These are phyloP conservation scores for Crossocerus cetratus DNA, from an alignment of 2,888 invertebrate genomes.

Conservation along the genomic window DNA sequence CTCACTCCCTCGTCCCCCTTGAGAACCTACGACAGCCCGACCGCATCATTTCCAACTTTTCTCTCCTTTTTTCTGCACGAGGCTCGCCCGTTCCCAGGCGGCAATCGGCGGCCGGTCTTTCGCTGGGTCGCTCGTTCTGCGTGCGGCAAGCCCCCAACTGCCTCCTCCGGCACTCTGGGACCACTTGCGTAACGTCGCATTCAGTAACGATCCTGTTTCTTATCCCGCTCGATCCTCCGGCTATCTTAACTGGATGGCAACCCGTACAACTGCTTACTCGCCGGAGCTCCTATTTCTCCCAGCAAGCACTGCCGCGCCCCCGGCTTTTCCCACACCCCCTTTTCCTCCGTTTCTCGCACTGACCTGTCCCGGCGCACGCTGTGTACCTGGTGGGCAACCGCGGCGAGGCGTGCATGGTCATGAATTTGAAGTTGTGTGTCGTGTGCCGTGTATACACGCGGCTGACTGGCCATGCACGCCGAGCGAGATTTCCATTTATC, in stretches of 20 bases:
- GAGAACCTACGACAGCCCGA: background rate
- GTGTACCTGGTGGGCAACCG: slow-evolving; percentile 30
- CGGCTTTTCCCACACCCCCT: slow-evolving; percentile 7
- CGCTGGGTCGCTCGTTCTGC: background rate
- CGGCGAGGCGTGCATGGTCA: background rate
- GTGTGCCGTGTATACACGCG: slow-evolving; percentile 64
- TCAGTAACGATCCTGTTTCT: slow-evolving; percentile 12
- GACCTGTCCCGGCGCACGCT: slow-evolving; percentile 35
- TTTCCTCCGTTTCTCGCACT: slow-evolving; percentile 35
- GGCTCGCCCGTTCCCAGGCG: background rate
- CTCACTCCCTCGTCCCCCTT: background rate
- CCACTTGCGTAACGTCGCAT: background rate
- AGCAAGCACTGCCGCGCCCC: too few species aligned
- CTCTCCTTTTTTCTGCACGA: background rate
- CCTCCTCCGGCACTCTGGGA: background rate
- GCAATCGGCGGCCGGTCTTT: background rate
- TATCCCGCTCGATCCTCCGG: slow-evolving; percentile 12
- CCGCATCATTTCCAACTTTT: background rate
- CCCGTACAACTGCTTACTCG: slow-evolving; percentile 36
- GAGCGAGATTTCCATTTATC: slow-evolving; percentile 75
- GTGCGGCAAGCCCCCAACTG: slow-evolving; percentile 8
- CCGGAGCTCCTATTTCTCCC: slow-evolving; percentile 35
- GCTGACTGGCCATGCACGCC: slow-evolving; percentile 59
- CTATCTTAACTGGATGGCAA: slow-evolving; percentile 8
- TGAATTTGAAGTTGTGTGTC: slow-evolving; percentile 53